A percentile compares a stretch with the other conserved stretches of the same genome.
These are phyloP conservation scores for Atrichornis clamosus DNA, from an alignment of 2,113 vertebrate genomes.

Conservation along the genomic window DNA sequence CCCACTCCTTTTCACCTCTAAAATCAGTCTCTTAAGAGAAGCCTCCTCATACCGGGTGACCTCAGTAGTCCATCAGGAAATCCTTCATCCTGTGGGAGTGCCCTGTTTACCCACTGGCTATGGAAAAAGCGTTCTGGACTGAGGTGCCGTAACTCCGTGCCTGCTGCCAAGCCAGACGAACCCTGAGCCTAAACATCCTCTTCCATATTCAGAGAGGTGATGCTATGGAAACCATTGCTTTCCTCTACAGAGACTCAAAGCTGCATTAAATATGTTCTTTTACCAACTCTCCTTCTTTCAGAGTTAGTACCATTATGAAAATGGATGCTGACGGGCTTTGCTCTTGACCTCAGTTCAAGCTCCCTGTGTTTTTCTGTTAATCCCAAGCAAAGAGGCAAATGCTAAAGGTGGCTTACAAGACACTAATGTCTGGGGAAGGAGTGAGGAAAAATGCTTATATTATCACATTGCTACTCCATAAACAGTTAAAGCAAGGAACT, in stretches of 20 bases:
- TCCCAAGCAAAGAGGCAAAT: background rate
- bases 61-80: background rate
- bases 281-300: background rate
- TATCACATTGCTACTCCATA: background rate
- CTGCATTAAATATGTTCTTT: background rate
- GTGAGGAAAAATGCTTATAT: background rate
- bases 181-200: background rate
- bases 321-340: background rate
- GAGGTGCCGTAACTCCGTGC: background rate
- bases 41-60: background rate
- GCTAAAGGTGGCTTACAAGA: background rate
- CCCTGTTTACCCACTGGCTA: background rate
- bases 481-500: background rate
- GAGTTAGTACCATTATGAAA: background rate
- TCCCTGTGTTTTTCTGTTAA: background rate
- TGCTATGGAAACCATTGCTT: background rate
- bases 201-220: background rate
- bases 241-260: background rate
- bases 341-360: slow-evolving; percentile 33
- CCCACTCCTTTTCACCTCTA: background rate
- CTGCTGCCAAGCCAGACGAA: background rate
- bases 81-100: background rate
- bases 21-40: background rate
- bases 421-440: background rate
- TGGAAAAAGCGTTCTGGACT: background rate